phyloP scores from a whole-genome alignment of 2,888 invertebrate species.

The Clunio marinus region DNA sequence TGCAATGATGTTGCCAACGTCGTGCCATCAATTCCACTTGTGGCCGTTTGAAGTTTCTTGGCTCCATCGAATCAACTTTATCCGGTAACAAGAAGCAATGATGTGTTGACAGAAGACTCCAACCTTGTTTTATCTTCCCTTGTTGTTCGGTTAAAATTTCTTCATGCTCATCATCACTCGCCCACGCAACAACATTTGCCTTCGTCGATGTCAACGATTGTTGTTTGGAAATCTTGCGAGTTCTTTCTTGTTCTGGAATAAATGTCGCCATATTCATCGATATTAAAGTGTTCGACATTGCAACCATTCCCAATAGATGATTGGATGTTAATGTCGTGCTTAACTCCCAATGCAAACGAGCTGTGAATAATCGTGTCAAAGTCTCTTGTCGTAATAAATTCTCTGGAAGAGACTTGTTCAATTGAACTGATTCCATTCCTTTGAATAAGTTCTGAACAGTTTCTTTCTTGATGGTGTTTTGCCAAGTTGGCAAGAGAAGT shows the following conservation, averaged over 20 bases:
- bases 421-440: conserved; percentile 12
- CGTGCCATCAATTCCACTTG: conserved; percentile 96
- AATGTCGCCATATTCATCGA: conserved; percentile 96
- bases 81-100: conserved; percentile 96
- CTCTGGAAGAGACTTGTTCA: conserved; percentile 52
- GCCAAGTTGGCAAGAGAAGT: conserved; percentile 84
- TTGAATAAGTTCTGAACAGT: conserved; percentile 13
- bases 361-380: conserved; percentile 75
- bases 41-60: conserved; percentile 83
- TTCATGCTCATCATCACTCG: conserved; percentile 75
- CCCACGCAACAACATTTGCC: conserved; percentile 62
- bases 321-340: conserved; percentile 93
- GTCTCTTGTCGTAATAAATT: conserved; percentile 73
- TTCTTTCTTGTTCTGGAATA: conserved; percentile 79
- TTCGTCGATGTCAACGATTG: too few species aligned
- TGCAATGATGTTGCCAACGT: conserved; percentile 97
- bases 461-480: conserved; percentile 54
- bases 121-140: conserved; percentile 93
- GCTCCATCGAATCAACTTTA: conserved; percentile 71
- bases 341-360: conserved; percentile 91
- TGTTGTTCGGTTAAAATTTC: conserved; percentile 81
- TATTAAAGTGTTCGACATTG: conserved; percentile 95
- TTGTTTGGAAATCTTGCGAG: conserved; percentile 69
- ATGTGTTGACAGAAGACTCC: conserved; percentile 92
- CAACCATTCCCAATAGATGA: conserved; percentile 90